Base-by-base conservation (phyloP, 2,797 vertebrate species). In the Sorex maritimensis region DNA sequence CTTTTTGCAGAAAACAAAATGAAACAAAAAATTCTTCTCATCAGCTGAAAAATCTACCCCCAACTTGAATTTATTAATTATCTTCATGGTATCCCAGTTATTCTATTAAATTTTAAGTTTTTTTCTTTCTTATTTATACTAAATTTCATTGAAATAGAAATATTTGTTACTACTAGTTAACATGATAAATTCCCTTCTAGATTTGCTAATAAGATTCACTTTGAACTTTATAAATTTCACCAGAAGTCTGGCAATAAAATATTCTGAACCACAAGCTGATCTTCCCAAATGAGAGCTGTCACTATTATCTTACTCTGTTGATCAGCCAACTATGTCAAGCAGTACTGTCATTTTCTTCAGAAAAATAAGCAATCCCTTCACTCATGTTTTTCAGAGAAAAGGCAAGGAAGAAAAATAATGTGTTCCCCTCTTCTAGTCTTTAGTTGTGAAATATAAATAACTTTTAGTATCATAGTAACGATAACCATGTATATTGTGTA, bases 311-410 rank as follows among this genome's bases (percentile, higher is more conserved):
- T 80, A 44, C 75, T 73, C 58, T 28, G 68, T 63, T 94, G 83
- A 87, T 77, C 95, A 74, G 80, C 72, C 75, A 41, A n/a, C 55
- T 38, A 0, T 81, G 17, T 26, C 88, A 96, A n/a, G 49, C 9
- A 63, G 3, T 0, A n/a, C 71, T 96, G 69, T 83, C 78, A 87
- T 38, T 88, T 90, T 55, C 68, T 95, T 93, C 84, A 73, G 78
- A 34, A 86, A 96, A 82, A 96, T 92, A 84, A 80, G 34, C n/a
- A 96, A 93, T 85, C 3, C 69, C 21, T 92, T 97, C 87, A 34
- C 12, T 88, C 58, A 90, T 88, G 46, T 1, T 63, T 14, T 73
- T 90, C 73, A 17, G 6, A 93, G 92, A 87, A 41, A 71, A 92
- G 87, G 65, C 15, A 17, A 58, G 72, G 9, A 44, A 86, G 17